Evolutionary conservation across 2,888 invertebrate species (phyloP).

Genomic region (Serripes groenlandicus): DNA sequence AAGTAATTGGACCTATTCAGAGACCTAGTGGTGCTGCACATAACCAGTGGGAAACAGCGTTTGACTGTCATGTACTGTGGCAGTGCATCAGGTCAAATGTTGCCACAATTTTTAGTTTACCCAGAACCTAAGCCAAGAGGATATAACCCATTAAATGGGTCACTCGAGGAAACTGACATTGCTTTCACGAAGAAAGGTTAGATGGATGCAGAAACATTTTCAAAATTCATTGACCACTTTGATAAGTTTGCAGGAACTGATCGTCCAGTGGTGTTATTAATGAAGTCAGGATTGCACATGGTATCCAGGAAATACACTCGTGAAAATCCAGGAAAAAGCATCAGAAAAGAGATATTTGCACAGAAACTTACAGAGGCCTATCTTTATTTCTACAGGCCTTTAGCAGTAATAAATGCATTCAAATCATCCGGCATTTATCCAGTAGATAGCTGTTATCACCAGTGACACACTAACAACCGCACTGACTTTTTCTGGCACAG

Average conservation of each 20-base stretch:
- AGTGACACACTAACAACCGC: constrained; percentile 34
- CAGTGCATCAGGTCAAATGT: constrained; percentile 42
- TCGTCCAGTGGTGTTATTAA: constrained; percentile 46
- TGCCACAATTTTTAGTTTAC: constrained; percentile 47
- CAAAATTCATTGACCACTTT: constrained; percentile 54
- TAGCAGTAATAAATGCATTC: constrained; percentile 44
- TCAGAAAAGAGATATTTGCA: neutral
- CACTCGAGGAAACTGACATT: constrained; percentile 43
- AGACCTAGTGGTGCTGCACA: constrained; percentile 37
- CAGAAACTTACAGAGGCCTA: constrained; percentile 34
- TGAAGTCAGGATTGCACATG: constrained; percentile 46
- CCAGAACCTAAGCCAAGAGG: constrained; percentile 51
- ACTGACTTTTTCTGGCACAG: constrained; percentile 33
- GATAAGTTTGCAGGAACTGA: constrained; percentile 46
- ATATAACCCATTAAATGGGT: constrained; percentile 59
- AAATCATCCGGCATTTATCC: constrained; percentile 39
- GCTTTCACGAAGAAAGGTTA: constrained; percentile 43
- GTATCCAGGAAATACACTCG: neutral
- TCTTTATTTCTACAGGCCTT: constrained; percentile 34
- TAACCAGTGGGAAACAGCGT: constrained; percentile 52
- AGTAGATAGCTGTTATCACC: constrained; percentile 31
- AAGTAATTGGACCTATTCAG: constrained; percentile 45
- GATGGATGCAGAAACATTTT: constrained; percentile 39
- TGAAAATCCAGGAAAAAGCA: constrained; percentile 1
- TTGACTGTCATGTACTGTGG: constrained; percentile 54